Percentiles rank a stretch among this genome's conserved stretches.
phyloP scores from a whole-genome alignment of 1,140 invertebrate species.

The Laupala kohalensis region DNA sequence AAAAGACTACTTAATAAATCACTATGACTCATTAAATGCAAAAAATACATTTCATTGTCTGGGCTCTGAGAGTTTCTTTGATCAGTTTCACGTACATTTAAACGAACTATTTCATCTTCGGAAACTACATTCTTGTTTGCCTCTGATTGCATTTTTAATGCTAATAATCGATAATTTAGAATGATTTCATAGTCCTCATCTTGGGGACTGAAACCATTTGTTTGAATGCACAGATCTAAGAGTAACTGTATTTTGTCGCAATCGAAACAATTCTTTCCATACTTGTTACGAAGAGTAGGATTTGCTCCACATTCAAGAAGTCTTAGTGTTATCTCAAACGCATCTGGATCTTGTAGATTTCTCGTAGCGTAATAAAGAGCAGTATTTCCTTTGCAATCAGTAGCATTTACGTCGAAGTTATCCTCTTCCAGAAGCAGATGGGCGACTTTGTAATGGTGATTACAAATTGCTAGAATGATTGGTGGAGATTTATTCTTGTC shows the following conservation, averaged over 20 bases:
- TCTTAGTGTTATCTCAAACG: slow-evolving; percentile 44
- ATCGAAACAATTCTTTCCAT: neutral
- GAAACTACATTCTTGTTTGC: neutral
- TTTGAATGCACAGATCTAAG: neutral
- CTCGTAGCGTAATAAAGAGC: slow-evolving; percentile 69
- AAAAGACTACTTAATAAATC: neutral
- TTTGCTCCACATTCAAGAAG: neutral
- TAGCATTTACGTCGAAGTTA: slow-evolving; percentile 44
- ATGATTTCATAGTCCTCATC: neutral
- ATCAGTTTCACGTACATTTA: neutral
- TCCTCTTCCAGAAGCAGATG: slow-evolving; percentile 36
- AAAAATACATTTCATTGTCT: neutral
- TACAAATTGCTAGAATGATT: slow-evolving; percentile 42
- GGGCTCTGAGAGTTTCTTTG: no score
- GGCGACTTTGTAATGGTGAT: slow-evolving; percentile 46
- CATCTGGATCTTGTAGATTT: slow-evolving; percentile 41
- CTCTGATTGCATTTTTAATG: neutral
- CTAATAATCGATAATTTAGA: neutral
- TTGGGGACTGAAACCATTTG: neutral
- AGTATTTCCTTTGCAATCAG: slow-evolving; percentile 57
- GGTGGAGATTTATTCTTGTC: slow-evolving; percentile 25
- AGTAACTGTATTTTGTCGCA: neutral
- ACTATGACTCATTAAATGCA: neutral
- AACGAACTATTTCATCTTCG: neutral
- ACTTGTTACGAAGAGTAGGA: neutral